phyloP scores from a whole-genome alignment of 1,140 invertebrate species.

The Camponotus pennsylvanicus region DNA sequence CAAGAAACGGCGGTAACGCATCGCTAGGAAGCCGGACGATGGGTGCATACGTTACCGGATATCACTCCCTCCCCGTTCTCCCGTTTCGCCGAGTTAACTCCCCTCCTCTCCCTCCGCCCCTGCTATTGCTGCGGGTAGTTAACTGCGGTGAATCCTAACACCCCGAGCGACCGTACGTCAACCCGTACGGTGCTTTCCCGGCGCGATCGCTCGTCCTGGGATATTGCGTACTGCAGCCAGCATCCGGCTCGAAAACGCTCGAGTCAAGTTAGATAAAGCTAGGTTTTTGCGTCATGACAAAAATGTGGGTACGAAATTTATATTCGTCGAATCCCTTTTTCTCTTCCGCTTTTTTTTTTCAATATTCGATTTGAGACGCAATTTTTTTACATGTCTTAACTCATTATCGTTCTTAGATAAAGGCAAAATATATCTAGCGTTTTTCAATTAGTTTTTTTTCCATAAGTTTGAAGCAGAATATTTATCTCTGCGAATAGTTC shows the following conservation, averaged over 20 bases:
- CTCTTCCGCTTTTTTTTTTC: not conserved
- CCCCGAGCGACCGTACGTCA: slow-evolving; percentile 33
- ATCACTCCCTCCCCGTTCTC: slow-evolving; percentile 35
- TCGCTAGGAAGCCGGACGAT: slow-evolving; percentile 74
- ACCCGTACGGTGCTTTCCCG: slow-evolving; percentile 39
- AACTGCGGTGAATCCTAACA: slow-evolving; percentile 70
- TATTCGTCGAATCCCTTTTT: not conserved
- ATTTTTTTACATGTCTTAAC: not conserved
- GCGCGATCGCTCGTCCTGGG: not conserved
- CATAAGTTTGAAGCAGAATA: not conserved
- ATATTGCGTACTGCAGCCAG: not conserved
- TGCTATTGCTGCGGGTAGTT: slow-evolving; percentile 63
- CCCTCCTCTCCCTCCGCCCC: slow-evolving; percentile 3
- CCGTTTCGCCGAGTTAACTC: slow-evolving; percentile 67
- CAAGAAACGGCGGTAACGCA: slow-evolving; percentile 74
- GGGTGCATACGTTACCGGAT: slow-evolving; percentile 76
- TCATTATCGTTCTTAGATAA: not conserved
- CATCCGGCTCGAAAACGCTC: slow-evolving; percentile 19
- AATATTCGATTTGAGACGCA: not conserved
- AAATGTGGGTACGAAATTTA: slow-evolving; percentile 36
- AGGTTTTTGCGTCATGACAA: slow-evolving; percentile 22
- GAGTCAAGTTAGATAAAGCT: too few relatives aligned
- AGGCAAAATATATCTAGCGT: not conserved
- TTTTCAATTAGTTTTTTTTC: not conserved
- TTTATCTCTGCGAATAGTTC: not conserved